Conservation (phyloP, 2,113 vertebrate species). For the Bombycilla garrulus region DNA sequence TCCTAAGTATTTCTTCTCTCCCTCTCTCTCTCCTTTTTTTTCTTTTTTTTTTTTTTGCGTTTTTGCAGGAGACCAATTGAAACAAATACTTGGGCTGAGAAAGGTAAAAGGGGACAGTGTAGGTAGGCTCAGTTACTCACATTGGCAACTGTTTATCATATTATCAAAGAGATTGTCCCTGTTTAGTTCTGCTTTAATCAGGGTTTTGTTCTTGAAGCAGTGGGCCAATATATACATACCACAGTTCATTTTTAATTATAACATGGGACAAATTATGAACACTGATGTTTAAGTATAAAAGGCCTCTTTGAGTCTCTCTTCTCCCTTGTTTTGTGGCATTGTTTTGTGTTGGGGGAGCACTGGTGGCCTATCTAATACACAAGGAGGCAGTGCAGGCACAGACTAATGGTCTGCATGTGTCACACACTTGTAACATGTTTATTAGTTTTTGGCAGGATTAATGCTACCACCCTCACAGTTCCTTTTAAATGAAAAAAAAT, state of each 20-base stretch:
- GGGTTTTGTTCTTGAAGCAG: neutral
- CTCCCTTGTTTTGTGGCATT: neutral
- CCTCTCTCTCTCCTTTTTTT: neutral
- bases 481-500: neutral
- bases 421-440: neutral
- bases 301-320: neutral
- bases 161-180: neutral
- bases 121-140: neutral
- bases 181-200: neutral
- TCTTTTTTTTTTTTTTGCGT: neutral
- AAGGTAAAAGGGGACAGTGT: neutral
- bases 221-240: neutral
- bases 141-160: neutral
- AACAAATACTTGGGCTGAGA: neutral
- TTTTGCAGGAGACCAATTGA: neutral
- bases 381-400: constrained; percentile 59
- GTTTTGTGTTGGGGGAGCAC: neutral
- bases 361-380: constrained; percentile 32
- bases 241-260: neutral
- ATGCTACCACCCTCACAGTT: neutral
- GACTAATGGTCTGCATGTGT: constrained; percentile 22
- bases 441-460: neutral
- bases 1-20: neutral
- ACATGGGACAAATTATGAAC: neutral
- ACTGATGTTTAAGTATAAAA: neutral